Conservation (phyloP, 2,888 invertebrate species). For the Choreutis nemorana region DNA sequence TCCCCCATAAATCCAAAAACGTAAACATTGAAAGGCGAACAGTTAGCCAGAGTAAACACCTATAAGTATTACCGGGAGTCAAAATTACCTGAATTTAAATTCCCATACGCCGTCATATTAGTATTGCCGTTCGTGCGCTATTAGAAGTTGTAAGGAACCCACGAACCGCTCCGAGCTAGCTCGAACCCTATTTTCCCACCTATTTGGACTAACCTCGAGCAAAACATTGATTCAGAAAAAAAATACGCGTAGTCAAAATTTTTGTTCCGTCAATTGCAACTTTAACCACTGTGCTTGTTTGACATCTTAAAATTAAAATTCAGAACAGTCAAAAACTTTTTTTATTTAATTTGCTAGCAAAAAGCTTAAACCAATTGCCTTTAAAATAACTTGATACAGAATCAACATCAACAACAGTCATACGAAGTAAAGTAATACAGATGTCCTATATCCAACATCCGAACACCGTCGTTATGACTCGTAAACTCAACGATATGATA, state of each 20-base stretch:
- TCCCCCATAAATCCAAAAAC: no score
- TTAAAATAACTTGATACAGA: constrained; percentile 4
- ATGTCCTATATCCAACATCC: no score
- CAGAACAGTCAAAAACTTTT: no score
- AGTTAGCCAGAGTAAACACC: background rate
- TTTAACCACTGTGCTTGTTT: constrained; percentile 1
- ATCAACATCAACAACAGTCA: background rate
- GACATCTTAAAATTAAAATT: background rate
- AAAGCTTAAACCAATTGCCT: constrained; percentile 6
- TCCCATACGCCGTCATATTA: constrained; percentile 39
- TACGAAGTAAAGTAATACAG: constrained; percentile 9
- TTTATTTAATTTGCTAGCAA: no score
- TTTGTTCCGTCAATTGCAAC: no score
- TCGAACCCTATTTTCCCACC: constrained; percentile 24
- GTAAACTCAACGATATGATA: background rate
- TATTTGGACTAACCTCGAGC: no score
- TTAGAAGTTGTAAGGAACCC: constrained; percentile 26
- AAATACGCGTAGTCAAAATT: no score
- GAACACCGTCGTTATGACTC: no score
- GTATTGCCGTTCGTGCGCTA: constrained; percentile 36
- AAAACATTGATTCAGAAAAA: no score
- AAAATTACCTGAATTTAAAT: constrained; percentile 34
- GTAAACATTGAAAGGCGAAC: no score
- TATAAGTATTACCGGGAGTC: constrained; percentile 1
- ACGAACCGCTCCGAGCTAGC: constrained; percentile 44